A percentile compares a stretch with the other conserved stretches of the same genome.
phyloP scores from a whole-genome alignment of 2,888 invertebrate species.

The Agrenia bidenticulata region DNA sequence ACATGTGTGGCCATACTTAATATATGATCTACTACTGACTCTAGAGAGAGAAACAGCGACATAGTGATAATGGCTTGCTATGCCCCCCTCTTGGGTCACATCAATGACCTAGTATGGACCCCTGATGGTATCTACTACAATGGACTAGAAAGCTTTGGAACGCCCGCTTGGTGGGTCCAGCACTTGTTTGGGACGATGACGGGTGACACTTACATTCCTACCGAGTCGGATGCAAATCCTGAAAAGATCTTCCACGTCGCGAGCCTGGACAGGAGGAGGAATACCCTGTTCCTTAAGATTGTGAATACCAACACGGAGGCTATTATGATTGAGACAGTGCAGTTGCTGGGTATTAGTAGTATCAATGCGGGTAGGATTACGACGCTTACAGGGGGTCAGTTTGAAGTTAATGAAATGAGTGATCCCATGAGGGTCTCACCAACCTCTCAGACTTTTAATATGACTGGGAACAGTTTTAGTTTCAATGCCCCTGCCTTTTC shows the following conservation, averaged over 20 bases:
- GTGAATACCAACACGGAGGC: slow-evolving; percentile 26
- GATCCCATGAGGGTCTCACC: slow-evolving; percentile 7
- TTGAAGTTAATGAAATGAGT: not conserved
- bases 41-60: slow-evolving; percentile 26
- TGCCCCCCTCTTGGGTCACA: slow-evolving; percentile 24
- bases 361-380: slow-evolving; percentile 19
- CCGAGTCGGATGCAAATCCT: slow-evolving; percentile 20
- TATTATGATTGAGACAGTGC: slow-evolving; percentile 17
- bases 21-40: too few relatives aligned
- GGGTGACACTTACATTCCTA: slow-evolving; percentile 25
- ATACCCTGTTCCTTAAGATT: slow-evolving; percentile 23
- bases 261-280: slow-evolving; percentile 14
- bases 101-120: slow-evolving; percentile 25
- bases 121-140: slow-evolving; percentile 30
- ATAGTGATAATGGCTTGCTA: slow-evolving; percentile 33
- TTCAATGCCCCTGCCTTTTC: slow-evolving; percentile 27
- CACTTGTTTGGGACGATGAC: slow-evolving; percentile 19
- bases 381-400: not conserved
- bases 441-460: slow-evolving; percentile 7
- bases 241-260: slow-evolving; percentile 26
- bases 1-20: too few relatives aligned
- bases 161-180: slow-evolving; percentile 29
- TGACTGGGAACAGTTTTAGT: slow-evolving; percentile 22
- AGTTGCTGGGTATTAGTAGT: slow-evolving; percentile 9
- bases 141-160: slow-evolving; percentile 25